A percentile compares a stretch with the other conserved stretches of the same genome.
These are phyloP conservation scores for Poecile montanus DNA, from an alignment of 2,797 vertebrate genomes.

Conservation along the genomic window DNA sequence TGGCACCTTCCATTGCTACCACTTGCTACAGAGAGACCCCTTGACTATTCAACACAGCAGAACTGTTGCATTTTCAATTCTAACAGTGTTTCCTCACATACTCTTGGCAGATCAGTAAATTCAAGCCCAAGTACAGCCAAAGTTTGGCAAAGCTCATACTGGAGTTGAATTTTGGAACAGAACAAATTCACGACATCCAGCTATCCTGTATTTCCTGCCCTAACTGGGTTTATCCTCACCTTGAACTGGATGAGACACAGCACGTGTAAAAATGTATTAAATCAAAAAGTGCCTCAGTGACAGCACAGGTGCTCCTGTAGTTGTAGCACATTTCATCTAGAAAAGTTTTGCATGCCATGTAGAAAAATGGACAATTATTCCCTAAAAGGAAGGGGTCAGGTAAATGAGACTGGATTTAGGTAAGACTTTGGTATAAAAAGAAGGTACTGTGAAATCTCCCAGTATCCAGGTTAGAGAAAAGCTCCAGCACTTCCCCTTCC, in stretches of 20 bases:
- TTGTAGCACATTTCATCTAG: accelerated
- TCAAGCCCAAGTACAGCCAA: background rate
- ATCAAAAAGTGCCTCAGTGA: background rate
- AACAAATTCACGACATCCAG: background rate
- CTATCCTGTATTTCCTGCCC: background rate
- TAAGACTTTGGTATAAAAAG: background rate
- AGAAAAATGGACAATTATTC: background rate
- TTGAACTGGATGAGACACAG: background rate
- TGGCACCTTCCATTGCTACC: background rate
- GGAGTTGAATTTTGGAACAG: background rate
- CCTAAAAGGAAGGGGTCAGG: background rate
- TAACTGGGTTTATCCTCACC: background rate
- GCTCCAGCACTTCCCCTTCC: background rate
- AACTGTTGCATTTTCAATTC: background rate
- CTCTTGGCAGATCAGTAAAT: background rate
- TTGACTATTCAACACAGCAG: background rate
- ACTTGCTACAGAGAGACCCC: background rate
- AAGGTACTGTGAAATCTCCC: background rate
- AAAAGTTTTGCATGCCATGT: background rate
- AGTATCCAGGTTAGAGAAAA: background rate
- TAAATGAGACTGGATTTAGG: background rate
- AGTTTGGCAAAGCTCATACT: background rate
- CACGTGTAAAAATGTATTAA: background rate
- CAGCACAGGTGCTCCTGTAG: background rate
- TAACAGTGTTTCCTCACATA: background rate